These are phyloP conservation scores for Nannoperca obscura DNA, from an alignment of 2,797 vertebrate genomes.

Conservation along the genomic window DNA sequence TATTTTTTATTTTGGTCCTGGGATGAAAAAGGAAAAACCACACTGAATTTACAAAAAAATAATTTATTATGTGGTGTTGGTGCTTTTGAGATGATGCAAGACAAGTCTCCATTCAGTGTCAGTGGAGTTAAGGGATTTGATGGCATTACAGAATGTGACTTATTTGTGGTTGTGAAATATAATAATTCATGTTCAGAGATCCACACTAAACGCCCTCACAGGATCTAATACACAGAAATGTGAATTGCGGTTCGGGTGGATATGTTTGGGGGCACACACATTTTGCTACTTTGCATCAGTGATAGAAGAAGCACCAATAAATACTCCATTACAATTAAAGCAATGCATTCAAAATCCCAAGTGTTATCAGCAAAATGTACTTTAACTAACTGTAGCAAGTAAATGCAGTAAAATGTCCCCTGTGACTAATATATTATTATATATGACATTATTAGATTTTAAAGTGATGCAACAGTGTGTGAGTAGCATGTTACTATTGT, in stretches of 20 bases:
- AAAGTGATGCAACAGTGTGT: neutral
- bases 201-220: neutral
- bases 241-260: conserved; percentile 20
- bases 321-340: neutral
- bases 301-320: neutral
- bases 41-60: conserved; percentile 27
- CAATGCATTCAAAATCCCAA: neutral
- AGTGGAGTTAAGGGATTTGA: conserved; percentile 24
- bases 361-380: neutral
- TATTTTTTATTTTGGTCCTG: conserved; percentile 57
- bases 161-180: conserved; percentile 11
- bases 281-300: neutral
- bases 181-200: conserved; percentile 3
- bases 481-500: neutral
- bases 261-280: neutral
- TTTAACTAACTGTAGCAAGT: neutral
- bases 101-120: conserved; percentile 10
- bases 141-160: neutral
- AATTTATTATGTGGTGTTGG: conserved; percentile 20
- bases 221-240: neutral
- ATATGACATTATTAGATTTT: neutral
- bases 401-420: neutral
- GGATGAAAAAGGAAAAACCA: conserved; percentile 37
- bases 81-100: conserved; percentile 53
- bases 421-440: neutral